These are phyloP conservation scores for Ceratina australensis DNA, from an alignment of 1,140 invertebrate genomes.

Conservation along the genomic window DNA sequence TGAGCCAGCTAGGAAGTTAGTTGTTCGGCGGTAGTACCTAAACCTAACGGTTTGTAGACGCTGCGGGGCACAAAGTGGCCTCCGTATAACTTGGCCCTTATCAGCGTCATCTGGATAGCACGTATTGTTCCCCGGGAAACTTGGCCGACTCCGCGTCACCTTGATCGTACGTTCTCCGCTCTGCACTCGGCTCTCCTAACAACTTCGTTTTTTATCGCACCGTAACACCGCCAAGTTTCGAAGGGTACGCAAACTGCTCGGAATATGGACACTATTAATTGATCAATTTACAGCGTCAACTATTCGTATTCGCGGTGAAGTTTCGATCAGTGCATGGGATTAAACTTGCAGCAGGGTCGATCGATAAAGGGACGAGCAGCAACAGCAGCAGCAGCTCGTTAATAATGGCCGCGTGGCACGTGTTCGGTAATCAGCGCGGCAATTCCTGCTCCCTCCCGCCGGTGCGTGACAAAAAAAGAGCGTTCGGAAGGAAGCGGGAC, in stretches of 20 bases:
- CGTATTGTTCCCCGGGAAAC: constrained; percentile 13
- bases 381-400: constrained; percentile 31
- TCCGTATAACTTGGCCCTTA: constrained; percentile 20
- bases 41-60: not conserved
- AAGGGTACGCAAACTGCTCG: too few relatives aligned
- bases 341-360: constrained; percentile 3
- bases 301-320: not conserved
- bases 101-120: constrained; percentile 21
- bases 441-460: too few relatives aligned
- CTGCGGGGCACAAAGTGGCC: not conserved
- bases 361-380: constrained; percentile 25
- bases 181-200: not conserved
- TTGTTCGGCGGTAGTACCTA: not conserved
- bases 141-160: not conserved
- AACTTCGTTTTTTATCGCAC: too few relatives aligned
- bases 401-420: constrained; percentile 23
- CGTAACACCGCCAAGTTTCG: too few relatives aligned
- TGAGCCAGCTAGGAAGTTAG: not conserved
- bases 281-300: too few relatives aligned
- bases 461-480: not conserved
- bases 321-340: not conserved
- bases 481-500: not conserved
- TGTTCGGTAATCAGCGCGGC: constrained; percentile 42
- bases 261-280: too few relatives aligned
- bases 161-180: not conserved